These are phyloP conservation scores for Tortrix viridana DNA, from an alignment of 2,888 invertebrate species.

Conservation along the genomic window DNA sequence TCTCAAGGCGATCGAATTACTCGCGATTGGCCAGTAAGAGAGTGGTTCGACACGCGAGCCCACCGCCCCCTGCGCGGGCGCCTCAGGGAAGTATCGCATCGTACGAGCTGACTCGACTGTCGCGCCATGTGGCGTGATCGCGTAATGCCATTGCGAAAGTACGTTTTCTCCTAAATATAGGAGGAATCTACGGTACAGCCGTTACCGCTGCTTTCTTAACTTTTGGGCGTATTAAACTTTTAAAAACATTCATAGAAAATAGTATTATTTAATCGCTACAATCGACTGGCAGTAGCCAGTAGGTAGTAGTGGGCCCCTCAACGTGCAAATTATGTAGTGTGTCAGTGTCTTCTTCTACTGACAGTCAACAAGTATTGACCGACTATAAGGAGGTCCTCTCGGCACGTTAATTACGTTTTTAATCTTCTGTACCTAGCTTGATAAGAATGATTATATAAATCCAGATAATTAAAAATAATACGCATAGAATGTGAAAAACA, in stretches of 20 bases:
- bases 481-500: neutral
- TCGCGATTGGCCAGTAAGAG: slow-evolving; percentile 31
- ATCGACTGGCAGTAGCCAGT: too few species aligned
- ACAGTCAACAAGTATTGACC: too few species aligned
- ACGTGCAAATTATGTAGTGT: neutral
- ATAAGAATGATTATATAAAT: neutral
- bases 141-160: slow-evolving; percentile 68
- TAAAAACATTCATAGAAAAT: neutral
- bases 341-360: slow-evolving; percentile 2
- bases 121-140: slow-evolving; percentile 77
- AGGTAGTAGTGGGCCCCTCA: too few species aligned
- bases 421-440: neutral
- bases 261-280: too few species aligned
- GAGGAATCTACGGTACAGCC: neutral
- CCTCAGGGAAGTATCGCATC: slow-evolving; percentile 21
- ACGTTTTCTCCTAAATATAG: slow-evolving; percentile 32
- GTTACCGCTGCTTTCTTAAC: neutral
- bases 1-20: slow-evolving; percentile 33
- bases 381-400: too few species aligned
- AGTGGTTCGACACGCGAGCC: slow-evolving; percentile 34
- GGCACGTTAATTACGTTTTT: neutral
- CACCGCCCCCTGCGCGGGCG: slow-evolving; percentile 26
- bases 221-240: neutral
- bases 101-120: slow-evolving; percentile 56
- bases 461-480: neutral